A percentile compares a stretch with the other conserved stretches of the same genome.
Conservation (phyloP, 1,140 invertebrate genomes). For the Proales similis region DNA sequence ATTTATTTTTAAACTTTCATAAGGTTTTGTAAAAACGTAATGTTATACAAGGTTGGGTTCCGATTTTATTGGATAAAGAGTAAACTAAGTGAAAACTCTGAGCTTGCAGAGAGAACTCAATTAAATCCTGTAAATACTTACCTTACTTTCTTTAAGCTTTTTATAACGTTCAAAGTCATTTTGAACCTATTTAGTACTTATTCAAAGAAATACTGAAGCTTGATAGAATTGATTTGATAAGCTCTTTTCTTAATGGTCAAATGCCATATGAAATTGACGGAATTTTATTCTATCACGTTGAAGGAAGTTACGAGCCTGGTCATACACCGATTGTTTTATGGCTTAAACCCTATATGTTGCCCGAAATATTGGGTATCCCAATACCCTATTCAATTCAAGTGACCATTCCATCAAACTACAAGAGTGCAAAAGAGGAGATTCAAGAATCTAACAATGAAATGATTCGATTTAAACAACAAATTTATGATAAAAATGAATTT, state of each 20-base stretch:
- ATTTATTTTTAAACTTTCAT: conserved; percentile 1
- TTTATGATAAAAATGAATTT: too few relatives aligned
- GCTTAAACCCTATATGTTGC: conserved; percentile 77
- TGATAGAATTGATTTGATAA: conserved; percentile 1
- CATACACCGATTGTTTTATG: conserved; percentile 75
- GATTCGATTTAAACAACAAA: too few relatives aligned
- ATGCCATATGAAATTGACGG: conserved; percentile 48
- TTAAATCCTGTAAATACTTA: conserved; percentile 52
- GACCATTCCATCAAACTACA: too few relatives aligned
- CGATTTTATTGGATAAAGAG: conserved; percentile 67
- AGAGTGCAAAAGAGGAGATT: too few relatives aligned
- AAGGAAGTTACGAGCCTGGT: conserved; percentile 66
- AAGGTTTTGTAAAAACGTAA: conserved; percentile 22
- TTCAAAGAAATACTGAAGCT: conserved; percentile 45
- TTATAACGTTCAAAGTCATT: conserved; percentile 44
- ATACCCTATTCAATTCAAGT: conserved; percentile 46
- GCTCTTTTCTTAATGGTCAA: background rate
- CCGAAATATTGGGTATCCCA: conserved; percentile 63
- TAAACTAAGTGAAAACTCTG: conserved; percentile 60
- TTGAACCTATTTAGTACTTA: conserved; percentile 41
- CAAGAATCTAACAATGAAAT: too few relatives aligned
- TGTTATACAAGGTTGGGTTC: conserved; percentile 62
- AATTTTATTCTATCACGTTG: conserved; percentile 50
- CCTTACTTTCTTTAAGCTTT: conserved; percentile 43
- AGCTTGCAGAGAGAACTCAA: conserved; percentile 45